Evolutionary conservation across 2,888 invertebrate species (phyloP).

Genomic region (Cordylochernes scorpioides): DNA sequence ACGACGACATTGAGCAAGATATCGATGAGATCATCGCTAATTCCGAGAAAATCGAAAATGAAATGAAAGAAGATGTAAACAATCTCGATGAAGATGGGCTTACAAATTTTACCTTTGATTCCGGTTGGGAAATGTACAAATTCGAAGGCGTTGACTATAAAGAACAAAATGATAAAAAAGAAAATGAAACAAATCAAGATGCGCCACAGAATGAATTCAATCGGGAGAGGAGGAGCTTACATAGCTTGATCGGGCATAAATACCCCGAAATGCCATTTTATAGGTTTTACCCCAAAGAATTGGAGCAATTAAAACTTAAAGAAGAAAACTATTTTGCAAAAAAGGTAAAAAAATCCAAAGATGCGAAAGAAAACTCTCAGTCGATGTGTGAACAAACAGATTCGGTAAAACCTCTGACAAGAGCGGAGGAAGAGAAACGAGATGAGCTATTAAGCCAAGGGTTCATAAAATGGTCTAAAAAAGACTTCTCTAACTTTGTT

Average conservation of each 20-base stretch:
- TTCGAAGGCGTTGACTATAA: slow-evolving; percentile 94
- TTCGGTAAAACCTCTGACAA: no score
- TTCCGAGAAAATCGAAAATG: slow-evolving; percentile 37
- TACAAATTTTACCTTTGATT: slow-evolving; percentile 77
- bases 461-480: no score
- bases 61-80: slow-evolving; percentile 66
- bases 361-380: no score
- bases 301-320: no score
- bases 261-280: slow-evolving; percentile 71
- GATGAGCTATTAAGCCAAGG: no score
- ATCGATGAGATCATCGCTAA: slow-evolving; percentile 76
- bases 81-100: slow-evolving; percentile 67
- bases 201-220: slow-evolving; percentile 17
- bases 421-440: no score
- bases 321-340: no score
- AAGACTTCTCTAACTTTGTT: no score
- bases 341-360: no score
- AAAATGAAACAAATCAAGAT: no score
- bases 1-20: slow-evolving; percentile 89
- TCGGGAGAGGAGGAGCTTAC: slow-evolving; percentile 47
- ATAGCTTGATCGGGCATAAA: slow-evolving; percentile 98
- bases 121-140: slow-evolving; percentile 68
- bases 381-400: no score
- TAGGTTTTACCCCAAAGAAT: not conserved
- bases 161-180: no score